Conservation (phyloP, 1,140 invertebrate genomes). For the Zaprionus camerounensis region DNA sequence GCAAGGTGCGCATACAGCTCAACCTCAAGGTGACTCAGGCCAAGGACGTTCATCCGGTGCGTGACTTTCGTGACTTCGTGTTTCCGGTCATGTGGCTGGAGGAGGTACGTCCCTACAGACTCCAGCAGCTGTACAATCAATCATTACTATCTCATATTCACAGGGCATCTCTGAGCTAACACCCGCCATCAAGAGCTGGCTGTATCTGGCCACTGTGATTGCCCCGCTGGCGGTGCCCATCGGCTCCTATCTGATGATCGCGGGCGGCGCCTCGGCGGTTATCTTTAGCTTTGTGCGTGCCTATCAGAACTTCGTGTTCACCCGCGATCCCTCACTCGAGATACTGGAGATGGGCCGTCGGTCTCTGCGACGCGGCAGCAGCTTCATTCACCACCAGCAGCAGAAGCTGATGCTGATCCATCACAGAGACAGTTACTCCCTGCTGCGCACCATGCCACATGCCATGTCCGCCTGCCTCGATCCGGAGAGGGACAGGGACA, state of each 20-base stretch:
- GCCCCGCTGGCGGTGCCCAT: slow-evolving; percentile 88
- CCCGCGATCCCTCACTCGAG: slow-evolving; percentile 87
- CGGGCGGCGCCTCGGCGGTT: slow-evolving; percentile 88
- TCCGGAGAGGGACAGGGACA: slow-evolving; percentile 48
- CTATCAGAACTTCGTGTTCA: slow-evolving; percentile 90
- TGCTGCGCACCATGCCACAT: slow-evolving; percentile 84
- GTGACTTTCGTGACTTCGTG: slow-evolving; percentile 91
- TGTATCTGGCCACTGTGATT: slow-evolving; percentile 91
- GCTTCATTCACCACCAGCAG: slow-evolving; percentile 89
- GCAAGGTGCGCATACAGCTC: slow-evolving; percentile 91
- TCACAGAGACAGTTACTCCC: slow-evolving; percentile 86
- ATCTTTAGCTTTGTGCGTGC: slow-evolving; percentile 88
- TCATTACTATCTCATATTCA: slow-evolving; percentile 78
- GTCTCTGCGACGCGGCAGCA: slow-evolving; percentile 89
- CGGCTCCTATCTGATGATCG: slow-evolving; percentile 89
- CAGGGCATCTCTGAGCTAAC: slow-evolving; percentile 92
- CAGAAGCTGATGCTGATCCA: slow-evolving; percentile 86
- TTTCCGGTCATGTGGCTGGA: slow-evolving; percentile 95
- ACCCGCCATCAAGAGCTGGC: slow-evolving; percentile 89
- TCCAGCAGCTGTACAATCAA: background rate
- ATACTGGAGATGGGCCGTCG: slow-evolving; percentile 90
- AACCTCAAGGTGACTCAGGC: slow-evolving; percentile 92
- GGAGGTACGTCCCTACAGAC: slow-evolving; percentile 86
- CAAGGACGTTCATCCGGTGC: slow-evolving; percentile 88
- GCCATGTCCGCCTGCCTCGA: slow-evolving; percentile 63